phyloP scores from a whole-genome alignment of 2,797 vertebrate species.

The Luscinia megarhynchos region DNA sequence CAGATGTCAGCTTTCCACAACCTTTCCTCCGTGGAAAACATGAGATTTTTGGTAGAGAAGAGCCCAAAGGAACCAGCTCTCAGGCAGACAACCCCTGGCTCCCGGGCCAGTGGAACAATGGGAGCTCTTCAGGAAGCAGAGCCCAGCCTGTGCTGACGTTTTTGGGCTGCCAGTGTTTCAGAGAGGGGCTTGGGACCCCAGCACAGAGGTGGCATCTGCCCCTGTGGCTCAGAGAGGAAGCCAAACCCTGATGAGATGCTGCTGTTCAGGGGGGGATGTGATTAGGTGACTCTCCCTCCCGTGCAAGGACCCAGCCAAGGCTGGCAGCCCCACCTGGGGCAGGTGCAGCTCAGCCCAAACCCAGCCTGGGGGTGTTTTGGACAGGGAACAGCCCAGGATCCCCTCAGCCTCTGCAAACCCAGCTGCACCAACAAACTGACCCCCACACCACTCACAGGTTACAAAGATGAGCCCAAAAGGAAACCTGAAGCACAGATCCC shows the following conservation, averaged over 20 bases:
- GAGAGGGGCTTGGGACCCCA: not conserved
- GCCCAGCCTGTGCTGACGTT: not conserved
- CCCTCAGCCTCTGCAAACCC: not conserved
- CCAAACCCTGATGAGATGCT: not conserved
- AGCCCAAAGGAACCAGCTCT: not conserved
- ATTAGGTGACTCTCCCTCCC: not conserved
- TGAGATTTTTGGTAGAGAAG: not conserved
- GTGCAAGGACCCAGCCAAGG: accelerated
- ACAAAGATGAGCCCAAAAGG: not conserved
- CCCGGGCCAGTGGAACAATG: not conserved
- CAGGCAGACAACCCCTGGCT: not conserved
- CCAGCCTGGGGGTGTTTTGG: not conserved
- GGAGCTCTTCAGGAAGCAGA: not conserved
- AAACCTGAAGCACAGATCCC: not conserved
- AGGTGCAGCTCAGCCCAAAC: not conserved
- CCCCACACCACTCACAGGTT: accelerated
- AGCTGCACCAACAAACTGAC: not conserved
- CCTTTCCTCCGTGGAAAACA: not conserved
- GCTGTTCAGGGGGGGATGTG: accelerated
- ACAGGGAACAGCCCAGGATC: not conserved
- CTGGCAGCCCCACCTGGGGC: not conserved
- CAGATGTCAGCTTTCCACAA: not conserved
- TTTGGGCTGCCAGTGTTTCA: not conserved
- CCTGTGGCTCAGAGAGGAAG: not conserved
- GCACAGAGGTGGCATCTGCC: not conserved